Base-by-base conservation (phyloP, 2,888 invertebrate genomes). In the Polyommatus iphigenia region DNA sequence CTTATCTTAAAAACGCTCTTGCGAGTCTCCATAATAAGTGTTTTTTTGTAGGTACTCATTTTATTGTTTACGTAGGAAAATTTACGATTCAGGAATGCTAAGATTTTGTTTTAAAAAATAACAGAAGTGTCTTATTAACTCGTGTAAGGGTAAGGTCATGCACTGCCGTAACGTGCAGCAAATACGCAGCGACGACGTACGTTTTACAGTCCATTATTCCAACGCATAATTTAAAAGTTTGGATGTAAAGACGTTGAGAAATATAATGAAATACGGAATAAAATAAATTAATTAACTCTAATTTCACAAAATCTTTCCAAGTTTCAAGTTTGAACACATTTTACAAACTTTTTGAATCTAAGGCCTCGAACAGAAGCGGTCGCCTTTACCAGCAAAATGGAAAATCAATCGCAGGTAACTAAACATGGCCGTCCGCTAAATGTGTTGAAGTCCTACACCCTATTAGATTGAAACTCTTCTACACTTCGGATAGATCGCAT, bases 111-210 rank as follows among this genome's bases (percentile, higher is more conserved):
- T 1, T 10, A 29, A 32, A 67, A 67, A 1, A 29, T 67, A 67
- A 29, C 67, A 67, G 67, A 67, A 67, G 67, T 67, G 67, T 67
- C 67, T 67, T 67, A 67, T 67, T 67, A 67, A 29, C 67, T 67
- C 67, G 15, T 67, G 67, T 67, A 67, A 67, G 67, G 67, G 29
- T 67, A 67, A 29, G 67, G 15, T 78, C 78, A 79, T 79, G 81
- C 83, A 79, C 81, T 83, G 83, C 82, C 85, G 85, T 87, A 88
- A 85, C 85, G 82, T 84, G 81, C 82, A 83, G 81, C 24, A 24
- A 62, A 54, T 13, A 67, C 29, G 13, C 67, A 29, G 67, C 32
- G 67, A 67, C 67, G 29, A 2, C 67, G 67, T 67, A 29, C 67
- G 18, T 67, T 67, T 15, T 29, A 18, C 13, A 67, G 67, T 67